Conservation (phyloP, 1,140 invertebrate species). For the Palaemon carinicauda region DNA sequence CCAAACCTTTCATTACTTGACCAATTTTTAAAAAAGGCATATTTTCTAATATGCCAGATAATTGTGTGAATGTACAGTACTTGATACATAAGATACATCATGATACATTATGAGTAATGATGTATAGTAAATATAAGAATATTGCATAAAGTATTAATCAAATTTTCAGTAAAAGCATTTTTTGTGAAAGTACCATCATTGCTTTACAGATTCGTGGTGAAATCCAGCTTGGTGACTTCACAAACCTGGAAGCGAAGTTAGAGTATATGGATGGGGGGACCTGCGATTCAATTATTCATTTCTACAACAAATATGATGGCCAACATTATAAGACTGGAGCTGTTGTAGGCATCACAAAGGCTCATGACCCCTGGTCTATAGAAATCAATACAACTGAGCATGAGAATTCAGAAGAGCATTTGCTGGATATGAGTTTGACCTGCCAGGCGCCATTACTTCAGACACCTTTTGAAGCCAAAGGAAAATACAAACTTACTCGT, state of each 20-base stretch:
- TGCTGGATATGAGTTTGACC: not conserved
- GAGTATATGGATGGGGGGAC: slow-evolving; percentile 22
- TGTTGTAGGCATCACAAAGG: not conserved
- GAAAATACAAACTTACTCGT: not conserved
- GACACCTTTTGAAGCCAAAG: not conserved
- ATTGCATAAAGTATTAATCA: not conserved
- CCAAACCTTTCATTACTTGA: too few species aligned
- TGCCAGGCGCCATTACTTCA: not conserved
- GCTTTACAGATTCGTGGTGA: slow-evolving; percentile 32
- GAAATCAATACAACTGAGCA: not conserved
- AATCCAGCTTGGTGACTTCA: not conserved
- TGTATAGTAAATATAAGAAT: too few species aligned
- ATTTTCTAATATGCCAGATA: too few species aligned
- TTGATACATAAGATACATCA: too few species aligned
- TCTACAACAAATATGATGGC: slow-evolving; percentile 16
- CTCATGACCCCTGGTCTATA: slow-evolving; percentile 18
- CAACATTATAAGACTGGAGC: slow-evolving; percentile 8
- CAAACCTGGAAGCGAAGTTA: slow-evolving; percentile 19
- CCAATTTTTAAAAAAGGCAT: too few species aligned
- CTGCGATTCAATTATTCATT: slow-evolving; percentile 17
- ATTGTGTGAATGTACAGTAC: too few species aligned
- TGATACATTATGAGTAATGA: not conserved
- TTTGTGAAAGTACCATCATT: not conserved
- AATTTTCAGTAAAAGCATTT: not conserved
- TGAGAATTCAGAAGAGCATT: not conserved